phyloP scores from a whole-genome alignment of 2,888 invertebrate species.

The Omphaloscelis lunosa region DNA sequence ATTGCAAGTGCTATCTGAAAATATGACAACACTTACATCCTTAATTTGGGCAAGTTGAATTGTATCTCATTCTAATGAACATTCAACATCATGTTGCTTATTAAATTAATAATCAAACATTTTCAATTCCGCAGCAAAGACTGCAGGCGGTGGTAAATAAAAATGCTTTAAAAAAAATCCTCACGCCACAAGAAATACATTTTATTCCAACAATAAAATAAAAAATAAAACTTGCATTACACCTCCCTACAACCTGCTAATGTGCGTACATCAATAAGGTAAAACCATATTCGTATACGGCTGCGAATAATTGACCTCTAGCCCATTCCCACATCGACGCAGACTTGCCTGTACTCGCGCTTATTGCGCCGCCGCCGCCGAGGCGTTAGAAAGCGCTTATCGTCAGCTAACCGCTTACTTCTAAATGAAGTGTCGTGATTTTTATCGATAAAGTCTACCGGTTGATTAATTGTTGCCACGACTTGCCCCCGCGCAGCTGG shows the following conservation, averaged over 20 bases:
- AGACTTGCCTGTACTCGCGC: constrained; percentile 16
- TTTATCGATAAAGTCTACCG: constrained; percentile 80
- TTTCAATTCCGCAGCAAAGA: no score
- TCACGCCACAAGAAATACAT: no score
- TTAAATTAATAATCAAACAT: no score
- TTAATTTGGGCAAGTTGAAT: no score
- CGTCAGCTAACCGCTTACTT: constrained; percentile 69
- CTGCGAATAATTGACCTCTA: constrained; percentile 84
- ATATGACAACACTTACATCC: no score
- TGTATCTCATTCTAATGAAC: no score
- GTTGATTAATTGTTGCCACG: constrained; percentile 80
- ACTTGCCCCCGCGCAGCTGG: constrained; percentile 46
- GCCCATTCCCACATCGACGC: constrained; percentile 83
- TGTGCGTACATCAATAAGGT: constrained; percentile 74
- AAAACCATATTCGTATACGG: constrained; percentile 72
- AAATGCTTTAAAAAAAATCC: no score
- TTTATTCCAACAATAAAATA: neutral
- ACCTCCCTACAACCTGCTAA: constrained; percentile 66
- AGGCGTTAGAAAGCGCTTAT: constrained; percentile 86
- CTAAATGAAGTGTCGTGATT: constrained; percentile 83
- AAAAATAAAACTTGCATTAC: neutral
- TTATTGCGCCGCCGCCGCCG: constrained; percentile 59
- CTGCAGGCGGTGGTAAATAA: no score
- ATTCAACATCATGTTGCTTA: no score
- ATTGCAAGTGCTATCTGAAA: no score